Percentiles rank a stretch among this genome's conserved stretches.
Evolutionary conservation across 2,888 invertebrate genomes (phyloP).

Genomic region (Yponomeuta evonymella): DNA sequence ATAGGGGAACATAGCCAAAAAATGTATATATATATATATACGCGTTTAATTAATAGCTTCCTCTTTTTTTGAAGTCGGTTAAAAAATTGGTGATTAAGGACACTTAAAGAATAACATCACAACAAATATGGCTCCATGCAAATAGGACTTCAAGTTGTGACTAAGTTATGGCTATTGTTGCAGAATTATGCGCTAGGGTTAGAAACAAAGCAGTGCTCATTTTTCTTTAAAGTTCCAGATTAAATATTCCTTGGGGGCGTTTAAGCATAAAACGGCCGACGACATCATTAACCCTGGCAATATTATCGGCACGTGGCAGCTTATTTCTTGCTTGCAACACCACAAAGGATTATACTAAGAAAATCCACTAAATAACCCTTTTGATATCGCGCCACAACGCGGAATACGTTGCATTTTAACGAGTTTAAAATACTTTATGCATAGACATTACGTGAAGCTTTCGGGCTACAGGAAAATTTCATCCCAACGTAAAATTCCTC

Average conservation of each 20-base stretch:
- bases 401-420: constrained; percentile 71
- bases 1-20: no score
- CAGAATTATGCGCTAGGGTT: not conserved
- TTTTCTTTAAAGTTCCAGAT: not conserved
- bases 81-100: no score
- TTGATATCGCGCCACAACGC: constrained; percentile 34
- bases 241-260: not conserved
- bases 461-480: constrained; percentile 39
- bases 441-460: constrained; percentile 60
- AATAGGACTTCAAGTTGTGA: not conserved
- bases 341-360: constrained; percentile 40
- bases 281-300: not conserved
- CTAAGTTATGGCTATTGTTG: not conserved
- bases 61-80: no score
- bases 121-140: not conserved
- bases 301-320: constrained; percentile 20
- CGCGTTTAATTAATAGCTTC: no score
- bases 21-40: no score
- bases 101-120: not conserved
- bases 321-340: constrained; percentile 29
- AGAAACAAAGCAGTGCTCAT: not conserved
- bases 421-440: constrained; percentile 74
- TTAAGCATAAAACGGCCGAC: not conserved
- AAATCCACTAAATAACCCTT: constrained; percentile 50
- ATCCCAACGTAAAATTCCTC: constrained; percentile 44